Evolutionary conservation across 2,888 invertebrate species (phyloP).

Genomic region (Erebia palarica): DNA sequence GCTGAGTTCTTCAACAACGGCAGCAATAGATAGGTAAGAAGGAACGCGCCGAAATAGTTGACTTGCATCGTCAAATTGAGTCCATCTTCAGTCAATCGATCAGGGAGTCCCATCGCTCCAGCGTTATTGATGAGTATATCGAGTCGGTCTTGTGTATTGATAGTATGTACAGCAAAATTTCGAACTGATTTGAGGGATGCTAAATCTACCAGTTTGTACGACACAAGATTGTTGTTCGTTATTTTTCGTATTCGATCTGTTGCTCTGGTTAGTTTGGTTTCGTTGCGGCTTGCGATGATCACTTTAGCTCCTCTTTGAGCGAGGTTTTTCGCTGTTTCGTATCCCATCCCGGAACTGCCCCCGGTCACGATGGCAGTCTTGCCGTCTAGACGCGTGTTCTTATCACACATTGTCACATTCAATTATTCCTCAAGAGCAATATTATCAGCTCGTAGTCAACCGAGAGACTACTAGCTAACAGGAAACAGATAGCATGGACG

Average conservation of each 20-base stretch:
- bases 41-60: slow-evolving; percentile 88
- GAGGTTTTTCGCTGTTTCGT: slow-evolving; percentile 71
- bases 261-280: slow-evolving; percentile 67
- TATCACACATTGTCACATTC: slow-evolving; percentile 52
- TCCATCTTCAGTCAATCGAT: slow-evolving; percentile 83
- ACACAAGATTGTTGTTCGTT: slow-evolving; percentile 61
- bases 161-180: slow-evolving; percentile 76
- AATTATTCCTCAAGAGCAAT: slow-evolving; percentile 8
- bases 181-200: slow-evolving; percentile 75
- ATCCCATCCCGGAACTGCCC: slow-evolving; percentile 69
- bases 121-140: slow-evolving; percentile 83
- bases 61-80: slow-evolving; percentile 86
- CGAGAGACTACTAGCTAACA: slow-evolving; percentile 38
- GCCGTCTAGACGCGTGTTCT: slow-evolving; percentile 55
- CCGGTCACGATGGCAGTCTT: slow-evolving; percentile 72
- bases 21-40: slow-evolving; percentile 86
- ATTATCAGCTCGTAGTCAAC: slow-evolving; percentile 29
- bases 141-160: slow-evolving; percentile 62
- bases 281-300: slow-evolving; percentile 77
- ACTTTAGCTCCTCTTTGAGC: slow-evolving; percentile 76
- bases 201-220: slow-evolving; percentile 65
- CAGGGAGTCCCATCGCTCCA: slow-evolving; percentile 70
- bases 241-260: slow-evolving; percentile 55
- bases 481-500: neutral
- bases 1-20: slow-evolving; percentile 77